These are phyloP conservation scores for Bilobella aurantiaca DNA, from an alignment of 1,140 invertebrate genomes.

Conservation along the genomic window DNA sequence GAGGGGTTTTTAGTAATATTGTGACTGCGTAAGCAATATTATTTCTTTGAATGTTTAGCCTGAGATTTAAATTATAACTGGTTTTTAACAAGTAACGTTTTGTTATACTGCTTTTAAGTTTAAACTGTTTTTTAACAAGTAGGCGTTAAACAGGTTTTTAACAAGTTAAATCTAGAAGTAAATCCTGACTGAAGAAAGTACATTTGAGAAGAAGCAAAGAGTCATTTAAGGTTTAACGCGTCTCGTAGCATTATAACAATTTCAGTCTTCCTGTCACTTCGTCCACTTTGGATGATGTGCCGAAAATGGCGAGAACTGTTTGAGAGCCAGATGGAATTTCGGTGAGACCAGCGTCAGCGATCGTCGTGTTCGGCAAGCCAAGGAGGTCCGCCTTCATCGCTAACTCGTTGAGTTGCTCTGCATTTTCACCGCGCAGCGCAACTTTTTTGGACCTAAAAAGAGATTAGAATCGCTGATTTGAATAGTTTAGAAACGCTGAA, in stretches of 20 bases:
- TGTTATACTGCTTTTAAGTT: too few relatives aligned
- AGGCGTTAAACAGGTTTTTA: too few relatives aligned
- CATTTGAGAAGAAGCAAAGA: too few relatives aligned
- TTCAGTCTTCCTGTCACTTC: conserved; percentile 30
- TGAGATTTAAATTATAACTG: too few relatives aligned
- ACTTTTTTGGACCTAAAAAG: conserved; percentile 28
- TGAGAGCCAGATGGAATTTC: conserved; percentile 34
- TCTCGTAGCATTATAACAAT: conserved; percentile 24
- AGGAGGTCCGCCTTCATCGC: conserved; percentile 14
- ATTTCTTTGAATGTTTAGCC: too few relatives aligned
- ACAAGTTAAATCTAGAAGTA: too few relatives aligned
- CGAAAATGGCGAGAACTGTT: conserved; percentile 33
- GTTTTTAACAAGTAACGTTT: too few relatives aligned
- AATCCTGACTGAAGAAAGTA: too few relatives aligned
- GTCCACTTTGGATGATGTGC: conserved; percentile 27
- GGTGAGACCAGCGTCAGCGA: conserved; percentile 29
- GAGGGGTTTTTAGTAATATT: too few relatives aligned
- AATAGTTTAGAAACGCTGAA: background rate
- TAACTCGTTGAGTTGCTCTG: conserved; percentile 21
- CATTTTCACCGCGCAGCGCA: conserved; percentile 23
- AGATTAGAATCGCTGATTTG: background rate
- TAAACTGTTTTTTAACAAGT: too few relatives aligned
- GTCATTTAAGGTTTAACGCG: too few relatives aligned
- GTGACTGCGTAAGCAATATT: too few relatives aligned
- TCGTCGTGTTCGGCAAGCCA: conserved; percentile 17